These are phyloP conservation scores for Aphelocoma californica DNA, from an alignment of 2,797 vertebrate genomes.

Conservation along the genomic window DNA sequence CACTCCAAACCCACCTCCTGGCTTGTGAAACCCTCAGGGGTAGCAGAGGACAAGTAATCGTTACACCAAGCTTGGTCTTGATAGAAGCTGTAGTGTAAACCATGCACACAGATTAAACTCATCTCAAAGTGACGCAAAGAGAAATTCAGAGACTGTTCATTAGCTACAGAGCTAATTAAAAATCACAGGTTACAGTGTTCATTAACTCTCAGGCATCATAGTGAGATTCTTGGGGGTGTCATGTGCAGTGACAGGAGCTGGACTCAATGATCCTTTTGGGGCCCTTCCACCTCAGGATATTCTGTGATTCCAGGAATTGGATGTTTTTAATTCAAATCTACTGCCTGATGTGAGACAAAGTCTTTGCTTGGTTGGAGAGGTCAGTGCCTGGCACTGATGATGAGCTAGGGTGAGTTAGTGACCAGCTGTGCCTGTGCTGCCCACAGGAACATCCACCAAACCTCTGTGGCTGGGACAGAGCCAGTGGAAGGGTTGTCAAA, in stretches of 20 bases:
- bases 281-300: neutral
- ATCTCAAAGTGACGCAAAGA: neutral
- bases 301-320: neutral
- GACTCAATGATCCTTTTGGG: neutral
- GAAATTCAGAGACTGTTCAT: neutral
- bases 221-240: neutral
- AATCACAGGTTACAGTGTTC: too few relatives aligned
- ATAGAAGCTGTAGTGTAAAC: neutral
- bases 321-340: neutral
- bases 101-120: neutral
- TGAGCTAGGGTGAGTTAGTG: fast-evolving
- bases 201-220: neutral
- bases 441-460: fast-evolving
- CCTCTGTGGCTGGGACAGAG: fast-evolving
- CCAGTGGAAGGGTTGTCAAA: neutral
- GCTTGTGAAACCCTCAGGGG: neutral
- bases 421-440: neutral
- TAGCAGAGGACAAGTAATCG: neutral
- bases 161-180: neutral
- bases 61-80: neutral
- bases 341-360: neutral
- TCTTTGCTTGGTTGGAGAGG: neutral
- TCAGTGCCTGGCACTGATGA: neutral
- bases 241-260: neutral
- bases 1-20: neutral